Base-by-base conservation (phyloP, 2,797 vertebrate species). In the Chaenodraco wilsoni region DNA sequence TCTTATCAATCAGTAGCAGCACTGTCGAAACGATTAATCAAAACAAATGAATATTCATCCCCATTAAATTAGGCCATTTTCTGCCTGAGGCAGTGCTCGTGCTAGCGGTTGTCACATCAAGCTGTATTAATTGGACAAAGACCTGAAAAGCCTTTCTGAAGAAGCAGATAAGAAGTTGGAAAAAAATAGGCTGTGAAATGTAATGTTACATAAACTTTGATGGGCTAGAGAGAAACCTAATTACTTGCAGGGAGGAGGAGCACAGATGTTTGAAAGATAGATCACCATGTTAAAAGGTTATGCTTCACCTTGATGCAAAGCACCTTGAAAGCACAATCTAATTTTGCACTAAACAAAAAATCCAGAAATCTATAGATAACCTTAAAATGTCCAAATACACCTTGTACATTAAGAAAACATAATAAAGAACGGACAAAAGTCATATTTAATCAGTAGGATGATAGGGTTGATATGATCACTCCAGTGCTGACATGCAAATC, bases 11-110 rank as follows among this genome's bases (percentile, higher is more conserved):
- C 79, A 83, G 62, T 72, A 84, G 83, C 89, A 91, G 79, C 78
- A 57, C 74, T 81, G 80, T 82, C 49, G 19, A 62, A 83, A 86
- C 76, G 76, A 90, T 89, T 85, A 81, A 73, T 87, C 74, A 81
- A 83, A 87, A 88, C 79, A 91, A 84, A 89, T 92, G 82, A 92
- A 91, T 91, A 90, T 90, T 90, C 82, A 88, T 89, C 44, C 57
- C 54, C 69, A 57, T 74, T 91, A 84, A 91, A 92, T 88, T 89
- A 89, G 89, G 90, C 87, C 85, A 85, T 83, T 88, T 78, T 64
- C 79, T 76, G 89, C 91, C 87, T 75, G 50, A 72, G 82, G 91
- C 87, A 46, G 41, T 78, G 69, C 70, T 84, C 67, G 76, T 64
- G 33, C 67, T 79, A 67, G 71, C 59, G 71, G 72, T 79, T 89